Evolutionary conservation across 2,888 invertebrate species (phyloP).

Genomic region (Perdita meconis): DNA sequence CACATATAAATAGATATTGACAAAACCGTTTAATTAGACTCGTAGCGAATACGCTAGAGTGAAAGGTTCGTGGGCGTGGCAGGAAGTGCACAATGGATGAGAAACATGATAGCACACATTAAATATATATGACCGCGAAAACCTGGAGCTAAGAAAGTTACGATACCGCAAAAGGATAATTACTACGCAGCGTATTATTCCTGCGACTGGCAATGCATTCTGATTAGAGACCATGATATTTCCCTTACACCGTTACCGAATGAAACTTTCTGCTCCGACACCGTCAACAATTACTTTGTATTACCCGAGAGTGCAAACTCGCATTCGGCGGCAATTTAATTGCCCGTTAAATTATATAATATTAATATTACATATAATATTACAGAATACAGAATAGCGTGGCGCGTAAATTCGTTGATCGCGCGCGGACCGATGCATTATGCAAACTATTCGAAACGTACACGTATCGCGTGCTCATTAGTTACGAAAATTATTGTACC

Average conservation of each 20-base stretch:
- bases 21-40: conserved; percentile 66
- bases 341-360: conserved; percentile 1
- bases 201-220: conserved; percentile 47
- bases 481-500: conserved; percentile 48
- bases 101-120: conserved; percentile 66
- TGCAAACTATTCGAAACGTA: conserved; percentile 28
- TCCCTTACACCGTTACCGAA: conserved; percentile 38
- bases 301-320: not conserved
- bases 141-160: conserved; percentile 65
- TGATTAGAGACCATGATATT: conserved; percentile 60
- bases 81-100: conserved; percentile 69
- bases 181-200: conserved; percentile 60
- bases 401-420: not conserved
- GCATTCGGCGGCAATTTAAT: not conserved
- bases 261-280: not conserved
- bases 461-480: conserved; percentile 33
- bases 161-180: conserved; percentile 67
- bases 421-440: conserved; percentile 14
- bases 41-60: conserved; percentile 52
- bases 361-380: too few relatives aligned
- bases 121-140: conserved; percentile 64
- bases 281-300: not conserved
- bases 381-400: not conserved
- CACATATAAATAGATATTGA: conserved; percentile 52
- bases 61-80: conserved; percentile 70